Evolutionary conservation across 2,888 invertebrate species (phyloP).

Genomic region (Diplolepis rosae): DNA sequence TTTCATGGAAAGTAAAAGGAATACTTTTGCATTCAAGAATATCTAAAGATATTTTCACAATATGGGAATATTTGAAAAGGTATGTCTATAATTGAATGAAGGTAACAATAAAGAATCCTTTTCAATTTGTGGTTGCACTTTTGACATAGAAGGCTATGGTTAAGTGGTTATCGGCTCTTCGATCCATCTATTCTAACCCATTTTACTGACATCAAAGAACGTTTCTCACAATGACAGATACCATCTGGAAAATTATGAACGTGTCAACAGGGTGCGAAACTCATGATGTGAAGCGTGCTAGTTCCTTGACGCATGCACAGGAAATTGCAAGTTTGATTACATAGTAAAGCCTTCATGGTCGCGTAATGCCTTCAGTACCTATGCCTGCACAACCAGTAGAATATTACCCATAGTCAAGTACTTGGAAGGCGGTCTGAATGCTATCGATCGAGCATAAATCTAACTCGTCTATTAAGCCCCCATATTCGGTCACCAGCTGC

Average conservation of each 20-base stretch:
- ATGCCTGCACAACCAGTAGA: constrained; percentile 48
- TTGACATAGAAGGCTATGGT: neutral
- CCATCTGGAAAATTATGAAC: neutral
- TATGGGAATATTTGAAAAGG: no score
- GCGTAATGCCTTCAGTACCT: constrained; percentile 39
- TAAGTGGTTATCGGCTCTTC: neutral
- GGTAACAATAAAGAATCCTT: no score
- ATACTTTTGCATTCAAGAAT: no score
- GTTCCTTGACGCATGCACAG: constrained; percentile 48
- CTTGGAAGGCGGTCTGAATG: constrained; percentile 42
- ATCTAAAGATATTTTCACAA: no score
- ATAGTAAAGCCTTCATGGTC: constrained; percentile 38
- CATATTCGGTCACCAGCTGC: constrained; percentile 29
- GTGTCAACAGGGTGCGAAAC: neutral
- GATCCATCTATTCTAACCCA: neutral
- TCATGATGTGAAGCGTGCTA: neutral
- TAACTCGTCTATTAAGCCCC: constrained; percentile 43
- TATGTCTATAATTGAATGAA: no score
- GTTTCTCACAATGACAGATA: neutral
- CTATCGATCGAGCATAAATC: constrained; percentile 46
- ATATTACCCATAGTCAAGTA: constrained; percentile 38
- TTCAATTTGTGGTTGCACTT: no score
- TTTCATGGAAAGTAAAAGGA: no score
- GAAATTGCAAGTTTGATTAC: constrained; percentile 56
- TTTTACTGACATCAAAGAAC: neutral